Base-by-base conservation (phyloP, 2,113 vertebrate species). In the Budorcas taxicolor region DNA sequence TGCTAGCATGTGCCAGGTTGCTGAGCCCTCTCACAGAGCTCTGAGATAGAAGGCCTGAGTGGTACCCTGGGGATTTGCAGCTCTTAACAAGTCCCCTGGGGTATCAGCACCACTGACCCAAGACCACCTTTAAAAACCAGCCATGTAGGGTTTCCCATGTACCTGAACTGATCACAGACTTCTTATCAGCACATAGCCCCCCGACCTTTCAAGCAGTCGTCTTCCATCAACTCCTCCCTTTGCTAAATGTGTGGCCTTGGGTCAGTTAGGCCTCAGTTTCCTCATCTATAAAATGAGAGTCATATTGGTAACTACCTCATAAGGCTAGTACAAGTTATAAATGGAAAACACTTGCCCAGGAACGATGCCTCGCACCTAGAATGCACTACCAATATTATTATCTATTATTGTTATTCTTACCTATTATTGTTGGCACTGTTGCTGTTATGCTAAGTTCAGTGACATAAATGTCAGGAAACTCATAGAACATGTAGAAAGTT, bases 1-100 rank as follows among this genome's bases (percentile, higher is more conserved):
- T 33, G 1, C 7, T 5, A 33, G 11, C 16, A 11, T 1, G 2
- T 5, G 2, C 16, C 85, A 45, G 60, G 15, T 15, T 11, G 16
- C 31, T 1, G 23, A 62, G 74, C 11, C 81, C 74, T 14, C 31
- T 43, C 0, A 6, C 23, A 29, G 19, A 86, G n/a, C 31, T 58
- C 88, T 88, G 81, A 67, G 23, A 81, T 40, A 58, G 9, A 4
- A 16, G 58, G 9, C 45, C 50, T 40, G 13, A 45, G 58, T 12
- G 47, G 29, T 23, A 9, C 33, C 29, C 31, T 33, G 78, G 89
- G 52, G 55, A 82, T 87, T 6, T 52, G 16, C 40, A 15, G n/a
- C 74, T 91, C 50, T 74, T 76, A 53, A 15, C 36, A 67, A 64
- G 86, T n/a, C 11, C 31, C 62, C 21, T 19, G 76, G n/a, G 11